phyloP scores from a whole-genome alignment of 2,797 vertebrate species.

The Phylloscopus collybita region DNA sequence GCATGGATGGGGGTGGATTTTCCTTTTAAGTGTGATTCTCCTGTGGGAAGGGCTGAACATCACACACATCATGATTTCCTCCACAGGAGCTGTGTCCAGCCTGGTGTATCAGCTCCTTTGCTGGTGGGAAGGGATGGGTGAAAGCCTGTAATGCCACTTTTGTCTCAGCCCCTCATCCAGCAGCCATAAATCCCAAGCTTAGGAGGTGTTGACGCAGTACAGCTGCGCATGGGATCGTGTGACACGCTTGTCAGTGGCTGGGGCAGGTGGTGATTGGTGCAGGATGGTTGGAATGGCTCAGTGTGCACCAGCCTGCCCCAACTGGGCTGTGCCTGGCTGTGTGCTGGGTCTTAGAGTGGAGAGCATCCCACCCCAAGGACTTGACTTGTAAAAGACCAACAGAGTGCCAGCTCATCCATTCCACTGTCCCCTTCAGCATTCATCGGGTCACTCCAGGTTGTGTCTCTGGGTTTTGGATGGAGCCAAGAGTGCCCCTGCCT shows the following conservation, averaged over 20 bases:
- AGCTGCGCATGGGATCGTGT: accelerated
- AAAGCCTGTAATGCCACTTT: too few relatives aligned
- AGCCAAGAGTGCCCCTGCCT: background rate
- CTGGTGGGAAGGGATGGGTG: too few relatives aligned
- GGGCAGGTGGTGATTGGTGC: background rate
- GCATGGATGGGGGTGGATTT: background rate
- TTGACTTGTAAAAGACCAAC: background rate
- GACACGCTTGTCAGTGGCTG: background rate
- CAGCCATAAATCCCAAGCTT: too few relatives aligned
- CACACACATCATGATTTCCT: too few relatives aligned
- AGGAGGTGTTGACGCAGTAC: background rate
- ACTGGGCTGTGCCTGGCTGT: background rate
- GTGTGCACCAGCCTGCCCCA: background rate
- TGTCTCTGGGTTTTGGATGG: background rate
- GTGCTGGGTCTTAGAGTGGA: background rate
- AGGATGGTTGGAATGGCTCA: background rate
- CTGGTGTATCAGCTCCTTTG: too few relatives aligned
- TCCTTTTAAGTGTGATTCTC: background rate
- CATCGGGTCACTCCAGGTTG: accelerated
- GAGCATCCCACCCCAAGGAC: background rate
- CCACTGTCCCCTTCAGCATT: background rate
- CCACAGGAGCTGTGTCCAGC: too few relatives aligned
- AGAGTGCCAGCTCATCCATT: background rate
- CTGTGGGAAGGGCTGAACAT: background rate
- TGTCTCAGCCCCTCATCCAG: too few relatives aligned